These are phyloP conservation scores for Protonemura montana DNA, from an alignment of 2,888 invertebrate species.

Conservation along the genomic window DNA sequence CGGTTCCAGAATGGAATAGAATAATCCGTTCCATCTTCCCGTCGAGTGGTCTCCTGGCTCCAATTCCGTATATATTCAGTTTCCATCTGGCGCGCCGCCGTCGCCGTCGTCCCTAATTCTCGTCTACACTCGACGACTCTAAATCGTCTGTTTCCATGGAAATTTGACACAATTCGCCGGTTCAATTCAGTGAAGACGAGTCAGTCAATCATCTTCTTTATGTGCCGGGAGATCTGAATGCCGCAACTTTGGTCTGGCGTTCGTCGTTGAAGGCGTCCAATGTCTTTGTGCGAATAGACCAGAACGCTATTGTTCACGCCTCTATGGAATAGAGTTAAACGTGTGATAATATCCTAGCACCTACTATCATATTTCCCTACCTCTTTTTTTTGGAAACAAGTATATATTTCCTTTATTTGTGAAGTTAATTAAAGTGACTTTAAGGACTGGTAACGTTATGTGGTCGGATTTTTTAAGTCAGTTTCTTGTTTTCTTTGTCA, in stretches of 20 bases:
- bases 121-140: not conserved
- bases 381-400: no score
- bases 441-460: no score
- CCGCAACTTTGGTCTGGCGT: not conserved
- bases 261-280: not conserved
- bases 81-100: conserved; percentile 27
- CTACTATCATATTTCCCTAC: no score
- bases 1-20: not conserved
- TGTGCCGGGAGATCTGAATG: not conserved
- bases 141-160: conserved; percentile 34
- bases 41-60: conserved; percentile 29
- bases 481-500: no score
- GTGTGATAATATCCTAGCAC: no score
- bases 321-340: no score
- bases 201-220: conserved; percentile 33
- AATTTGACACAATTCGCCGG: conserved; percentile 16
- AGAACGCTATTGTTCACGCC: no score
- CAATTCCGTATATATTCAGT: conserved; percentile 31
- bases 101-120: conserved; percentile 25
- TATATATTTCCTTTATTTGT: no score
- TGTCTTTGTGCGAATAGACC: not conserved
- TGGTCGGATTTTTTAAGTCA: no score
- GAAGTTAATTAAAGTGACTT: no score
- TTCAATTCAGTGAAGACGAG: not conserved
- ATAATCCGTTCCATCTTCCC: conserved; percentile 16